Evolutionary conservation across 2,113 vertebrate species (phyloP).

Genomic region (Crotalus helleri): DNA sequence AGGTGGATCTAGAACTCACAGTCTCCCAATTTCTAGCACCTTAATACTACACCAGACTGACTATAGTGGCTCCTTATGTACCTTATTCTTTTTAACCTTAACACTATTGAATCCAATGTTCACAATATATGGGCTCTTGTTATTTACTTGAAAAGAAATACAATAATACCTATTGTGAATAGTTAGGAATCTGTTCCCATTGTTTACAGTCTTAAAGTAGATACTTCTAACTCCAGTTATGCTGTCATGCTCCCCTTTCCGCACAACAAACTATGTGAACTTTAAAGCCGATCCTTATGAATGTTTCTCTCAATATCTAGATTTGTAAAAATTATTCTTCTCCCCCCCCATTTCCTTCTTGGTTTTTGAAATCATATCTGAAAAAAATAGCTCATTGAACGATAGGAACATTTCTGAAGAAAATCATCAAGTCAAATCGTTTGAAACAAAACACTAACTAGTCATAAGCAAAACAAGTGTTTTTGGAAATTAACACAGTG

Average conservation of each 20-base stretch:
- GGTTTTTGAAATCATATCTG: slow-evolving; percentile 31
- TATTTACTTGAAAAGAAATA: slow-evolving; percentile 35
- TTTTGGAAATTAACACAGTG: background rate
- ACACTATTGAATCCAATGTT: background rate
- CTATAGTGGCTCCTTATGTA: background rate
- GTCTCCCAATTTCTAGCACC: background rate
- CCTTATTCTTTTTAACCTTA: background rate
- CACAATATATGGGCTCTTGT: background rate
- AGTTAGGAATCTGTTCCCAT: slow-evolving; percentile 6
- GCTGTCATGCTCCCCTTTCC: slow-evolving; percentile 45
- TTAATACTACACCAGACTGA: background rate
- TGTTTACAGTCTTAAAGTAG: slow-evolving; percentile 39
- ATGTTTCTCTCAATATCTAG: slow-evolving; percentile 34
- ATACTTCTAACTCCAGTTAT: slow-evolving; percentile 46
- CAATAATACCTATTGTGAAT: background rate
- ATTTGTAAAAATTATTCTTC: slow-evolving; percentile 35
- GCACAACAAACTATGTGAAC: slow-evolving; percentile 25
- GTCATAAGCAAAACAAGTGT: slow-evolving; percentile 2
- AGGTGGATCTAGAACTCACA: background rate
- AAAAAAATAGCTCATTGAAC: background rate
- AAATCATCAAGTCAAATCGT: slow-evolving; percentile 19
- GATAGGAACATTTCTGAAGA: slow-evolving; percentile 21
- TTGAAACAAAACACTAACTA: slow-evolving; percentile 9
- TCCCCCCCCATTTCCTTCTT: slow-evolving; percentile 9
- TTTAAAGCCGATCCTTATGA: slow-evolving; percentile 37